Conservation (phyloP, 1,140 invertebrate genomes). For the Drepana arcuata region DNA sequence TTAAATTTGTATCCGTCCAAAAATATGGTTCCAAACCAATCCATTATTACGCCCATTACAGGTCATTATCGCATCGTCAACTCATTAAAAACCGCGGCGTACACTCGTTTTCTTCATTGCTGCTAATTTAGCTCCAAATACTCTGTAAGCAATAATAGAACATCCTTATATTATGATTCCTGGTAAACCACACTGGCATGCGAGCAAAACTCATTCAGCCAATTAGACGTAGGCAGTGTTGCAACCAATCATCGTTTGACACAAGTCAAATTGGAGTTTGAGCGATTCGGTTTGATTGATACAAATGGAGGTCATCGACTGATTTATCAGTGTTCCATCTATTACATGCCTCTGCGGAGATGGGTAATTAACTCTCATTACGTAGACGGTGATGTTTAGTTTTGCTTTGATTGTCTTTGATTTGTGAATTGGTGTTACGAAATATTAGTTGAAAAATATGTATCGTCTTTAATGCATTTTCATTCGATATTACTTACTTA, state of each 20-base stretch:
- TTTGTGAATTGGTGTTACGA: neutral
- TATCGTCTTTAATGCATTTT: neutral
- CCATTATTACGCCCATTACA: too few relatives aligned
- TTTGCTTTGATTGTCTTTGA: neutral
- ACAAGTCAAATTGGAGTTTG: conserved; percentile 57
- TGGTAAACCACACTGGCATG: conserved; percentile 24
- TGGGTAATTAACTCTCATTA: conserved; percentile 20
- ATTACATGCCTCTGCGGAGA: conserved; percentile 8
- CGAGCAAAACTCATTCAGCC: conserved; percentile 56
- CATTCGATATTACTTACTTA: neutral
- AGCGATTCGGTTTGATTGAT: conserved; percentile 53
- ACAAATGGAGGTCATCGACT: conserved; percentile 56
- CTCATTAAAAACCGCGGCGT: too few relatives aligned
- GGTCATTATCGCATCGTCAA: too few relatives aligned
- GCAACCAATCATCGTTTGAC: conserved; percentile 66
- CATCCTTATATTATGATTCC: conserved; percentile 12
- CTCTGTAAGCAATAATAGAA: too few relatives aligned
- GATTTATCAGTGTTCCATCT: conserved; percentile 39
- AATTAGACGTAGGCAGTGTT: conserved; percentile 54
- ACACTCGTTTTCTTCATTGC: too few relatives aligned
- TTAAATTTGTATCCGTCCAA: too few relatives aligned
- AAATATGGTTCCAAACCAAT: too few relatives aligned
- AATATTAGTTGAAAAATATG: neutral
- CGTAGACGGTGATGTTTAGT: too few relatives aligned
- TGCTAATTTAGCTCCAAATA: too few relatives aligned